Evolutionary conservation across 1,140 invertebrate genomes (phyloP), one percentile per base, ranked within the genome.

Genomic region (Triops cancriformis): DNA sequence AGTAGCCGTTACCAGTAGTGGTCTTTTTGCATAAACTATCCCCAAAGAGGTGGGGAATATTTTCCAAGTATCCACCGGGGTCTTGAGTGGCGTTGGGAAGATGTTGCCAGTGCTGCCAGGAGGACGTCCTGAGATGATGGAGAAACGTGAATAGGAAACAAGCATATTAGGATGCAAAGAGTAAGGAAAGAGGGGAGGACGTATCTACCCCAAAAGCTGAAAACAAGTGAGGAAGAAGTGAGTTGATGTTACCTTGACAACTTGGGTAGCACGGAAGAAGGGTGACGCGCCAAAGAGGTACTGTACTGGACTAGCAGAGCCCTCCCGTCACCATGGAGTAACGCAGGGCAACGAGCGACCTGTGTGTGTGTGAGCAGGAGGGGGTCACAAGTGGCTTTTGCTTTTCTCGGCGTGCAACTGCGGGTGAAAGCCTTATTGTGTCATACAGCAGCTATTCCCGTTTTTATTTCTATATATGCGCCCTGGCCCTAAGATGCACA

Each of bases 211-310:
- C n/a, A 18, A 64, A 64, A 64, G n/a, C 51, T 64, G 23, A 64
- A 64, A 18, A 1, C 51, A 64, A 23, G 51, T 14, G 51, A 64
- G 23, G 51, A 23, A n/a, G 51, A 23, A 23, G 51, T 5, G 51
- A 64, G 51, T 64, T 64, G 51, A 64, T 64, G 51, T 64, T 64
- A 64, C 51, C 51, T 10, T 64, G 51, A 64, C 51, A 64, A 64
- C 51, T 64, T 64, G 51, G 31, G 51, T 64, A 18, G 51, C 23
- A 64, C 51, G 14, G 10, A 64, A 64, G 51, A 64, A n/a, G 51
- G 51, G 51, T 64, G 51, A 64, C 51, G 51, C 51, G 9, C n/a
- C 14, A 18, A 64, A 64, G 14, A 64, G n/a, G 51, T 1, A 64
- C 51, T 37, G 31, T 37, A 7, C 31, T 37, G 31, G 31, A 37